Percentiles rank a stretch among this genome's conserved stretches.
Conservation (phyloP, 2,797 vertebrate species). For the Gymnoscopelus microlampas region DNA sequence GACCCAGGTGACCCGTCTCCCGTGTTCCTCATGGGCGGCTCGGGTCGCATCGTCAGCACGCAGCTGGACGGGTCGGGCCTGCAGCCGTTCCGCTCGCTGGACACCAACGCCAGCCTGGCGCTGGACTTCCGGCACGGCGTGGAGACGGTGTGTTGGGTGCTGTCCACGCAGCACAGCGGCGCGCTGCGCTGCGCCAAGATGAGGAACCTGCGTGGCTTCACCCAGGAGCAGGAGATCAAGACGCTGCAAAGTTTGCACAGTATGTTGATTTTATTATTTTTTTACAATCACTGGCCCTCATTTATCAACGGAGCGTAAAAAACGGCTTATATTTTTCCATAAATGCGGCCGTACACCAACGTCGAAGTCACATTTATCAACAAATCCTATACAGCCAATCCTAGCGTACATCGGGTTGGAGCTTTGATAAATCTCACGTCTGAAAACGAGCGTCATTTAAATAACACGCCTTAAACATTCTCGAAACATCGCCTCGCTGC, state of each 20-base stretch:
- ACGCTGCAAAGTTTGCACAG: slow-evolving; percentile 88
- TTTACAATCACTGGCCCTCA: too few relatives aligned
- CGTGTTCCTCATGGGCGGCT: slow-evolving; percentile 86
- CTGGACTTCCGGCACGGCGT: slow-evolving; percentile 89
- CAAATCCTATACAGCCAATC: too few relatives aligned
- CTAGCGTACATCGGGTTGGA: too few relatives aligned
- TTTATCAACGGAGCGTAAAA: too few relatives aligned
- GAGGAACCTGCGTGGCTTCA: slow-evolving; percentile 81
- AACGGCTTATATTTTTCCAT: too few relatives aligned
- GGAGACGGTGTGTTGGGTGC: slow-evolving; percentile 90
- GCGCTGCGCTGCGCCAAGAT: slow-evolving; percentile 88
- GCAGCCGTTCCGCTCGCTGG: slow-evolving; percentile 78
- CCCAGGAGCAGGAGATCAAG: slow-evolving; percentile 86
- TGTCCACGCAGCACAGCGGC: slow-evolving; percentile 84
- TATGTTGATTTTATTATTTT: slow-evolving; percentile 49
- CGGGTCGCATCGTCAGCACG: slow-evolving; percentile 85
- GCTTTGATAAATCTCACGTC: too few relatives aligned
- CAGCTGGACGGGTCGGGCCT: slow-evolving; percentile 88
- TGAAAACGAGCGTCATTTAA: too few relatives aligned
- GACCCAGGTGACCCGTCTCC: slow-evolving; percentile 88
- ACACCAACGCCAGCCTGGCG: slow-evolving; percentile 85
- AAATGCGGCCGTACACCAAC: too few relatives aligned
- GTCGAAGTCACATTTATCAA: too few relatives aligned
- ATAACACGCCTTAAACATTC: too few relatives aligned
- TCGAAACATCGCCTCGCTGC: too few relatives aligned